A percentile compares a stretch with the other conserved stretches of the same genome.
phyloP scores from a whole-genome alignment of 2,797 vertebrate species.

The Parambassis ranga region DNA sequence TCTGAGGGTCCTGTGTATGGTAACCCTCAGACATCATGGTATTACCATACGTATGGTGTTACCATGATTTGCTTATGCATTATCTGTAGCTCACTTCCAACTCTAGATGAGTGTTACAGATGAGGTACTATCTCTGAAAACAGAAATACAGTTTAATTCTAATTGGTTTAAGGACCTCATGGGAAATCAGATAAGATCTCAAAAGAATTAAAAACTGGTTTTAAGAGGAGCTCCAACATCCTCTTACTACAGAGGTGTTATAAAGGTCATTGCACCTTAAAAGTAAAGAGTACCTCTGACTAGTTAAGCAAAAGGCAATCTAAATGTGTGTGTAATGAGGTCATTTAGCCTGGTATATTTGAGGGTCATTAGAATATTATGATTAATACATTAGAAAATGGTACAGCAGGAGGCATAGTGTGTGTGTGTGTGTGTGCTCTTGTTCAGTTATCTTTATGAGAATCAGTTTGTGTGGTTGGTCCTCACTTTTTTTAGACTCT shows the following conservation, averaged over 20 bases:
- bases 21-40: too few species aligned
- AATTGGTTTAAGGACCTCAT: slow-evolving; percentile 21
- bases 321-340: slow-evolving; percentile 46
- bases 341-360: slow-evolving; percentile 49
- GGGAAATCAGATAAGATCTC: slow-evolving; percentile 32
- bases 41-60: too few species aligned
- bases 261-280: slow-evolving; percentile 46
- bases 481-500: too few species aligned
- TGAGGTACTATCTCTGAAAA: slow-evolving; percentile 30
- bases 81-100: slow-evolving; percentile 38
- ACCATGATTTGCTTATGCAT: slow-evolving; percentile 44
- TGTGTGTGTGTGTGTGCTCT: slow-evolving; percentile 6
- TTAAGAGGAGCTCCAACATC: slow-evolving; percentile 41
- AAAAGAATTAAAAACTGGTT: slow-evolving; percentile 30
- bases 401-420: slow-evolving; percentile 22
- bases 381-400: slow-evolving; percentile 65
- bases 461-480: too few species aligned
- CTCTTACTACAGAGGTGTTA: neutral
- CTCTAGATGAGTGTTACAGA: too few species aligned
- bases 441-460: too few species aligned
- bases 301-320: slow-evolving; percentile 31
- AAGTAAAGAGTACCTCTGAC: slow-evolving; percentile 14
- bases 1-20: neutral
- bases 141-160: slow-evolving; percentile 26
- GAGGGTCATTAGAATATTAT: slow-evolving; percentile 59